Conservation (phyloP, 1,140 invertebrate genomes). For the Micrasema minimum region DNA sequence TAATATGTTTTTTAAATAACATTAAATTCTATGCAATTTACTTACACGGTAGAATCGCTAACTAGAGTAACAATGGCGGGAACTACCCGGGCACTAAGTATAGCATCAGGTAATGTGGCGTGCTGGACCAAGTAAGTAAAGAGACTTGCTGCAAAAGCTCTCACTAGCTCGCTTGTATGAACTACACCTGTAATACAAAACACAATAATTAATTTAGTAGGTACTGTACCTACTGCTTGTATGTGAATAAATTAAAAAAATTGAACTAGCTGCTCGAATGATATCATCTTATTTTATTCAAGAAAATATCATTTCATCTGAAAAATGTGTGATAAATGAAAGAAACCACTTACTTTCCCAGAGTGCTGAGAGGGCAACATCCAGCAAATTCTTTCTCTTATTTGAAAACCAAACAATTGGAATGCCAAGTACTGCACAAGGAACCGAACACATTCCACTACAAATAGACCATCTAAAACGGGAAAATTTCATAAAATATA, state of each 20-base stretch:
- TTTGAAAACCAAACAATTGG: conserved; percentile 68
- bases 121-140: conserved; percentile 59
- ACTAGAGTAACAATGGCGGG: conserved; percentile 77
- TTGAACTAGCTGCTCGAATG: too few species aligned
- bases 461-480: conserved; percentile 61
- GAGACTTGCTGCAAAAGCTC: conserved; percentile 43
- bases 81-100: conserved; percentile 70
- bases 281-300: too few species aligned
- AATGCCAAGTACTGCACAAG: conserved; percentile 64
- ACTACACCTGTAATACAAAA: conserved; percentile 67
- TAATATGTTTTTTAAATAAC: too few species aligned
- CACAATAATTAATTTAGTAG: not conserved
- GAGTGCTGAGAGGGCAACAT: conserved; percentile 72
- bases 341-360: conserved; percentile 71
- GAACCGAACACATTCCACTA: conserved; percentile 62
- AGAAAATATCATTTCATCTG: too few species aligned
- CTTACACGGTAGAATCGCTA: conserved; percentile 74
- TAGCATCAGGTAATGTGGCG: conserved; percentile 66
- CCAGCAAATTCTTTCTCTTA: conserved; percentile 65
- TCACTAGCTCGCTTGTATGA: conserved; percentile 59
- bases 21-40: too few species aligned
- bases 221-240: too few species aligned
- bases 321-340: not conserved
- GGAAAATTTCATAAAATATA: not conserved
- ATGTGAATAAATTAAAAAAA: too few species aligned